Evolutionary conservation across 2,888 invertebrate species (phyloP), one percentile per base, ranked within the genome.

Genomic region (Cephus nigrinus): DNA sequence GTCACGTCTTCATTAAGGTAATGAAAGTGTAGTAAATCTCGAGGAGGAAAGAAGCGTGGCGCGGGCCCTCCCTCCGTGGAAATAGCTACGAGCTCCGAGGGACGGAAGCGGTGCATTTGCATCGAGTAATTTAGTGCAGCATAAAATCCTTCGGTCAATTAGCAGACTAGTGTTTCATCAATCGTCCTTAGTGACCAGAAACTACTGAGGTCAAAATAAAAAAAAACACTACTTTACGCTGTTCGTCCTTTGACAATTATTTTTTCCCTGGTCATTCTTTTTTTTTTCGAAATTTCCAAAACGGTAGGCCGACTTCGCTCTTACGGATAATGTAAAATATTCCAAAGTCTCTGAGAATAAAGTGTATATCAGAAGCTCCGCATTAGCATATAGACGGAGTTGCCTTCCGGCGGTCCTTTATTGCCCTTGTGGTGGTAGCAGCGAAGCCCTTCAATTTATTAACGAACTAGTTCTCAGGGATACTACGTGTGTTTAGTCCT

Each of bases 341-440:
- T 55, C 23, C 9, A 23, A 55, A 23, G 55, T 55, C 55, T 5
- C 55, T 55, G 23, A 23, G 55, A 23, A 23, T 55, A 55, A 55
- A 55, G 55, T 55, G 87, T 86, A 86, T 84, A 88, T 88, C 89
- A 86, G 90, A 87, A 90, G 90, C 89, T 80, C 36, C 80, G 81
- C 84, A 91, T 91, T 91, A 91, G 90, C 91, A 91, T 91, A 90
- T 90, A 91, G 90, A 91, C 87, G 84, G 88, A 88, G 88, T 90
- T 85, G 85, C 86, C 90, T 86, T 80, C 75, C 73, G 84, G 86
- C 86, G 81, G 81, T 82, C 79, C 85, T 86, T 85, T 81, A 82
- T 83, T 23, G 83, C 80, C 40, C 69, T 75, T 69, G 71, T 83
- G 81, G 86, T 84, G 83, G 84, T 85, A 86, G 84, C 82, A 82